A percentile compares a stretch with the other conserved stretches of the same genome.
Evolutionary conservation across 2,113 vertebrate genomes (phyloP).

Genomic region (Tachuris rubrigastra): DNA sequence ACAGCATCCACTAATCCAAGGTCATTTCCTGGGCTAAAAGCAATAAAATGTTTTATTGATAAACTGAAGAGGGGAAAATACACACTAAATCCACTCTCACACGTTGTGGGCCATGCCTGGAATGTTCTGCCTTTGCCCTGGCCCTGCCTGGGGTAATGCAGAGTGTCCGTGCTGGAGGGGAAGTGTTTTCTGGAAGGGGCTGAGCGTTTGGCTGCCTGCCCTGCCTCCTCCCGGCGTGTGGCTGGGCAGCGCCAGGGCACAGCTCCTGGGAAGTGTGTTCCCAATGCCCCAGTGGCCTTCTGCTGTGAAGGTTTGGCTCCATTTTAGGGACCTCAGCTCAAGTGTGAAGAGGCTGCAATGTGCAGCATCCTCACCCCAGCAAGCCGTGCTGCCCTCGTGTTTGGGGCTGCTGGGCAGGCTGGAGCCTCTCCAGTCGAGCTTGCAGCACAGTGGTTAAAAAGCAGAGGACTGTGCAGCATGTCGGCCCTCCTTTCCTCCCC

Average conservation of each 20-base stretch:
- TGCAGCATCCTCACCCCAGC: background rate
- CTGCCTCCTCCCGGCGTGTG: background rate
- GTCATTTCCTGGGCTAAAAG: conserved; percentile 86
- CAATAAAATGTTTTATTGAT: conserved; percentile 93
- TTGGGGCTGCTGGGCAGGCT: background rate
- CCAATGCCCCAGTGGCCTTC: background rate
- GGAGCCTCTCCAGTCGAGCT: background rate
- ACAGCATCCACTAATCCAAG: conserved; percentile 78
- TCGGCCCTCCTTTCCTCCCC: conserved; percentile 4
- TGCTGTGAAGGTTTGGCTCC: conserved; percentile 20
- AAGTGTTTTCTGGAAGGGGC: background rate
- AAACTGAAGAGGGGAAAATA: conserved; percentile 64
- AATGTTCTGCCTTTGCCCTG: background rate
- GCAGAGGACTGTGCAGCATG: background rate
- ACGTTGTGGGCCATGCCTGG: background rate
- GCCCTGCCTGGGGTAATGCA: background rate
- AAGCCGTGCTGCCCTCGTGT: background rate
- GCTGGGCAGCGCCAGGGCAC: background rate
- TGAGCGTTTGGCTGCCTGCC: background rate
- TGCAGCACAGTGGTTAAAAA: conserved; percentile 41
- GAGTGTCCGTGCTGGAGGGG: background rate
- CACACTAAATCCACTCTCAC: conserved; percentile 15
- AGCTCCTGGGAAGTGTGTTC: background rate
- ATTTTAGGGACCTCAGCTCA: background rate
- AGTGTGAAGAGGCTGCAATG: background rate